Evolutionary conservation across 2,888 invertebrate genomes (phyloP).

Genomic region (Sesia bembeciformis): DNA sequence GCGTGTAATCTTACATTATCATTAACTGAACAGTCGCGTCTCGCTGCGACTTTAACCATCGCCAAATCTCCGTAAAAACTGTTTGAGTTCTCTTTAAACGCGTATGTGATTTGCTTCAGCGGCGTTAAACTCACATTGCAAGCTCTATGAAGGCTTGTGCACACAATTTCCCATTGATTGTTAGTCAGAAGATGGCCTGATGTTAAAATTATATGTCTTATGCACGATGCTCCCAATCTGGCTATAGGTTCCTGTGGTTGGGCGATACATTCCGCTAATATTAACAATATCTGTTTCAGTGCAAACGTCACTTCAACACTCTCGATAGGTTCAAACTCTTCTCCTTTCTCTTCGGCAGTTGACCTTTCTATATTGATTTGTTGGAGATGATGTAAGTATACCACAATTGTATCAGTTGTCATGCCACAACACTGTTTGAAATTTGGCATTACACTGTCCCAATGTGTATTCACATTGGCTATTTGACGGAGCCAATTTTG

Average conservation of each 20-base stretch:
- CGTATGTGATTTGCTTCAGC: constrained; percentile 89
- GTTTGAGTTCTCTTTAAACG: constrained; percentile 92
- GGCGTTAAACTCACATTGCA: constrained; percentile 91
- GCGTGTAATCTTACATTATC: constrained; percentile 90
- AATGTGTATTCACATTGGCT: constrained; percentile 80
- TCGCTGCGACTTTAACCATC: constrained; percentile 94
- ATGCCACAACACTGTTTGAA: constrained; percentile 96
- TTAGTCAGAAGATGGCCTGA: constrained; percentile 87
- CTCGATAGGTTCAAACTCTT: constrained; percentile 70
- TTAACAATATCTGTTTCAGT: constrained; percentile 87
- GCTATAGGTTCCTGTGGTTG: constrained; percentile 93
- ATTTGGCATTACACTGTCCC: constrained; percentile 87
- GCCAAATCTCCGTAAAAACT: constrained; percentile 95
- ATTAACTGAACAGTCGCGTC: constrained; percentile 88
- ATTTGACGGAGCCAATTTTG: constrained; percentile 93
- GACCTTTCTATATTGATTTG: constrained; percentile 68
- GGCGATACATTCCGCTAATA: constrained; percentile 92
- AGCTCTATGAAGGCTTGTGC: constrained; percentile 86
- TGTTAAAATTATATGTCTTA: constrained; percentile 88
- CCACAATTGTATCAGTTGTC: constrained; percentile 92
- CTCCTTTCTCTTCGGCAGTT: constrained; percentile 48
- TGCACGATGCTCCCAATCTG: constrained; percentile 92
- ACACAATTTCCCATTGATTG: constrained; percentile 90
- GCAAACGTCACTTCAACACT: constrained; percentile 79
- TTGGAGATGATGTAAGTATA: constrained; percentile 85